Evolutionary conservation across 1,140 invertebrate species (phyloP), one percentile per base, ranked within the genome.

Genomic region (Atta colombica): DNA sequence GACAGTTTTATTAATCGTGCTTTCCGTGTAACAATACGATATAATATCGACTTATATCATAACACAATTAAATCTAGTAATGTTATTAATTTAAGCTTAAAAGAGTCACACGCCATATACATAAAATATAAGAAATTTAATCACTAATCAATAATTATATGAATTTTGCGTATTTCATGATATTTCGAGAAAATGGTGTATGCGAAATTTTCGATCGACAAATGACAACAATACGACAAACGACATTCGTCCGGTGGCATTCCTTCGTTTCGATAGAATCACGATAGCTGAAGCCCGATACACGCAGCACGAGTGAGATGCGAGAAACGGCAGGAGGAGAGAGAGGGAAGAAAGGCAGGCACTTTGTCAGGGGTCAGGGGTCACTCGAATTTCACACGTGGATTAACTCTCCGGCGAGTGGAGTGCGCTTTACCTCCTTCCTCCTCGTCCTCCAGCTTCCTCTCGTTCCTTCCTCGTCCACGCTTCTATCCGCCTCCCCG

Each of bases 381-480:
- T 93, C 90, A 91, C 91, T 94, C 91, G 92, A 92, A 94, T 94
- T 94, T 94, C 93, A 94, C 93, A 93, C 92, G 92, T 93, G 90
- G 93, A 94, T 93, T 94, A 94, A 94, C 93, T 94, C 92, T 91
- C 90, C 89, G 91, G 87, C 92, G 88, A 93, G 90, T 91, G 87
- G 85, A 92, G 92, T 92, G 90, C 90, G 88, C 90, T 91, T 88
- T 89, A 84, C 89, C 85, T 90, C 88, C 72, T 77, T 90, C 88
- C 71, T 80, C 72, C 65, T 45, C 53, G 53, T 88, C 65, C 80
- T 90, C 63, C 81, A 75, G 78, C 89, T 85, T 88, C 86, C 87
- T 69, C 88, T 91, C 91, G 82, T 86, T 84, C 75, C 90, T 88
- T 90, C 89, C 87, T 90, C 77, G 81, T 75, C 55, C 85, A 65